Evolutionary conservation across 2,888 invertebrate genomes (phyloP), one percentile per base, ranked within the genome.

Genomic region (Machimus rusticus): DNA sequence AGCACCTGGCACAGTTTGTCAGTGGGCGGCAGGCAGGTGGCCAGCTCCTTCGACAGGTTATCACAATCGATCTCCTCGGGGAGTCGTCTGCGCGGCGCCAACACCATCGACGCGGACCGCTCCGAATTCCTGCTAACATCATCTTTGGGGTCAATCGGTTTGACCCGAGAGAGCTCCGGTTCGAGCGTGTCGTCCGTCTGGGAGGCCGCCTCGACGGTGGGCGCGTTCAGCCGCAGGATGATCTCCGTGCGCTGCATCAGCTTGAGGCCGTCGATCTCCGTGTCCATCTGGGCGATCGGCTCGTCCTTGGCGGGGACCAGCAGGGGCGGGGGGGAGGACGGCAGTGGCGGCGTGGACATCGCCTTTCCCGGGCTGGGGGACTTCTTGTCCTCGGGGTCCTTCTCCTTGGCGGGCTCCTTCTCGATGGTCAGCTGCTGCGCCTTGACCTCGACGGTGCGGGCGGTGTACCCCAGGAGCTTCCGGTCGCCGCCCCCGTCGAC

Each of bases 41-140:
- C 94, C 88, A 95, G 93, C 91, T 95, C 95, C 88, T 94, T 93
- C 76, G 95, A 94, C 89, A 96, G 93, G 90, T 95, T 94, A 91
- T 97, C 97, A 93, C 96, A 97, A 90, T 96, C 96, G 89, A 96
- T 94, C 92, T 97, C 97, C 91, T 97, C 96, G 89, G 95, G 94
- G 76, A 95, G 93, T 89, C 95, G 95, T 90, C 94, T 55, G 14
- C 85, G 78, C 19, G 85, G 66, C 34, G 66, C 46, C 16, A 77
- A 14, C 19, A 66, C n/a, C 5, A 37, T 31, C 66, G 66, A 66
- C 12, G 66, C 19, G n/a, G 66, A 66, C 43, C 77, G n/a, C 34
- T 79, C 86, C 23, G 46, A 39, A 66, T 19, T 79, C 57, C 66
- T 79, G 39, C 28, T 79, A 9, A 87, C 88, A 51, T 89, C 89